Evolutionary conservation across 2,888 invertebrate genomes (phyloP).

Genomic region (Ophioninae sp.): DNA sequence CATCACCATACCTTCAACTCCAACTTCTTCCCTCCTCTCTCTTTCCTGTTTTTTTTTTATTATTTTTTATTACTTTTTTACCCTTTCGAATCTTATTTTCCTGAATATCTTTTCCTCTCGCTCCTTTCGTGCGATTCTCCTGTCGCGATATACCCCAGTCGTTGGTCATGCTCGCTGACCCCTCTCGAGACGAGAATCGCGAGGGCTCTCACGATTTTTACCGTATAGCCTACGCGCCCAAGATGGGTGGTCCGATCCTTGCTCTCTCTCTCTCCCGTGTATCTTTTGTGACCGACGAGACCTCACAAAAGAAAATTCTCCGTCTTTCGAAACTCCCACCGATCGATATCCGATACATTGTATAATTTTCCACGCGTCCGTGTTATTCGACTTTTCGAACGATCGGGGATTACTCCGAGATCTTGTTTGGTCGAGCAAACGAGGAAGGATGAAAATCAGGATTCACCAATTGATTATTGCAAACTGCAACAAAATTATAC

Average conservation of each 20-base stretch:
- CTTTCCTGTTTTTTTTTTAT: slow-evolving; percentile 24
- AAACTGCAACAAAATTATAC: not conserved
- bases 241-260: slow-evolving; percentile 49
- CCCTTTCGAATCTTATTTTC: slow-evolving; percentile 65
- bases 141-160: slow-evolving; percentile 55
- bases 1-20: slow-evolving; percentile 6
- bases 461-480: not conserved
- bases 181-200: slow-evolving; percentile 23
- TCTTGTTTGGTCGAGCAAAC: not conserved
- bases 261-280: slow-evolving; percentile 6
- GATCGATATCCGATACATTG: slow-evolving; percentile 20
- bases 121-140: slow-evolving; percentile 42
- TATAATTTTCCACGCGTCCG: not conserved
- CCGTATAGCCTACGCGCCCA: slow-evolving; percentile 1
- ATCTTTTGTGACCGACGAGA: not conserved
- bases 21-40: slow-evolving; percentile 13
- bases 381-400: not conserved
- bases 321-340: slow-evolving; percentile 8
- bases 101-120: slow-evolving; percentile 15
- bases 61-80: slow-evolving; percentile 16
- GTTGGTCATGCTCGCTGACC: slow-evolving; percentile 51
- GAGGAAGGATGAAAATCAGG: not conserved
- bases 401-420: not conserved
- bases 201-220: slow-evolving; percentile 31
- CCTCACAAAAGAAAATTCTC: slow-evolving; percentile 21